Conservation (phyloP, 2,113 vertebrate species). For the Odontesthes bonariensis region DNA sequence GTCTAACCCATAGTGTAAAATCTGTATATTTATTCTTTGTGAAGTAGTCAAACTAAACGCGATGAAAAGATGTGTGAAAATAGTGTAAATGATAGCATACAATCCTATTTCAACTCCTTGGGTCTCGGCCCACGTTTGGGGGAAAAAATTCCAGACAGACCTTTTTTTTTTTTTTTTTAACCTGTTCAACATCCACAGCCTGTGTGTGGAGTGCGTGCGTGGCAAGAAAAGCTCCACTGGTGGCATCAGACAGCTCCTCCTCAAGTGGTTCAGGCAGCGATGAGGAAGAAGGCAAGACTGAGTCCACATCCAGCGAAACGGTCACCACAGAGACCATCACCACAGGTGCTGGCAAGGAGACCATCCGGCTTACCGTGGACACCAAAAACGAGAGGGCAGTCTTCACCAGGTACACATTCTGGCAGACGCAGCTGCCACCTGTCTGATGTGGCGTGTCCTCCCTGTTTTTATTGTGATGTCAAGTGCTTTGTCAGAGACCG, state of each 20-base stretch:
- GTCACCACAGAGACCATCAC: constrained; percentile 79
- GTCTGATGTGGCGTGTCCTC: not conserved
- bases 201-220: constrained; percentile 91
- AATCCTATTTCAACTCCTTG: no score
- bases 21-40: not conserved
- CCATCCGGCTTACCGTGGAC: constrained; percentile 74
- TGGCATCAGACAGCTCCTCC: constrained; percentile 89
- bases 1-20: constrained; percentile 6
- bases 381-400: constrained; percentile 81
- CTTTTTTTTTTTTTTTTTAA: not conserved
- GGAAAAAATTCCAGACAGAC: not conserved
- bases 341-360: constrained; percentile 81
- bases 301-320: constrained; percentile 65
- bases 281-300: constrained; percentile 82
- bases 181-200: constrained; percentile 66
- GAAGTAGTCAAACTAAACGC: not conserved
- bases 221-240: constrained; percentile 85
- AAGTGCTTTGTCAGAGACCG: constrained; percentile 21
- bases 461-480: not conserved
- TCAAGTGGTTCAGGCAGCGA: constrained; percentile 87
- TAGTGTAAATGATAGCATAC: no score
- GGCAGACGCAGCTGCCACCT: not conserved
- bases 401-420: constrained; percentile 83
- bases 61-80: not conserved
- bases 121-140: no score